A percentile compares a stretch with the other conserved stretches of the same genome.
These are phyloP conservation scores for Opisthograptis luteolata DNA, from an alignment of 2,888 invertebrate species.

Conservation along the genomic window DNA sequence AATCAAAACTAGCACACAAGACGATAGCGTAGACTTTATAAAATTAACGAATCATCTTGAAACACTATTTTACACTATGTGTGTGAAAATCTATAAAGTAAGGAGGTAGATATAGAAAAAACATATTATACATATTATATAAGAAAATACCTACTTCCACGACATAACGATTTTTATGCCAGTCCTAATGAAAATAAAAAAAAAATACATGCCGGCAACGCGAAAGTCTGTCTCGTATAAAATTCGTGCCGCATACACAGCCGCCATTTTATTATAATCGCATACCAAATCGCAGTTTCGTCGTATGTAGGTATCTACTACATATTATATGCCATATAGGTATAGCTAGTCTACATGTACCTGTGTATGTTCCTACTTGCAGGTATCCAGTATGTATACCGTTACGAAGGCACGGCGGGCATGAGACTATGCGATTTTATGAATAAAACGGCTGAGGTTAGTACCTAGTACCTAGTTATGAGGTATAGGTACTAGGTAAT, in stretches of 20 bases:
- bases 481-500: too few relatives aligned
- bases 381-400: too few relatives aligned
- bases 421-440: neutral
- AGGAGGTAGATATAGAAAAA: too few relatives aligned
- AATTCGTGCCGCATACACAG: constrained; percentile 17
- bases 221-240: constrained; percentile 13
- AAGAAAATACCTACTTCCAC: too few relatives aligned
- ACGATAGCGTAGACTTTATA: too few relatives aligned
- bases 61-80: too few relatives aligned
- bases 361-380: neutral
- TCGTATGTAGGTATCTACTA: neutral
- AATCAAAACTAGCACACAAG: too few relatives aligned
- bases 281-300: constrained; percentile 7
- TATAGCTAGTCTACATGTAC: neutral
- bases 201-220: neutral
- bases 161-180: too few relatives aligned
- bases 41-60: too few relatives aligned
- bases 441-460: neutral
- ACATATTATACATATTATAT: too few relatives aligned
- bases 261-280: constrained; percentile 13
- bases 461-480: too few relatives aligned
- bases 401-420: neutral
- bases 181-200: neutral
- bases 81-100: too few relatives aligned
- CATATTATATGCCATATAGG: neutral